phyloP scores from a whole-genome alignment of 2,797 vertebrate genomes.

The Distichodus sexfasciatus region DNA sequence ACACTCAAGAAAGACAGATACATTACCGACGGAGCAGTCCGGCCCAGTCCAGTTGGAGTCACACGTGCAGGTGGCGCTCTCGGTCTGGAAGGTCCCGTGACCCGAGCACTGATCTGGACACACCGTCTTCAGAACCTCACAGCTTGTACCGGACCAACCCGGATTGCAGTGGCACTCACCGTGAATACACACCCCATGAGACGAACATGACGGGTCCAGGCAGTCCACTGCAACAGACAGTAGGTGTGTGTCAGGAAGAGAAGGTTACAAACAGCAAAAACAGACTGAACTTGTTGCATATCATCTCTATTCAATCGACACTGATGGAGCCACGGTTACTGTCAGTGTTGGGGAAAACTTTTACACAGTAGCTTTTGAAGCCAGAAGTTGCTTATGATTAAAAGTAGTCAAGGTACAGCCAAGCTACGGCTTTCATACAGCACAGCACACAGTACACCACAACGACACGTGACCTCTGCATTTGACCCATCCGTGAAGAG shows the following conservation, averaged over 20 bases:
- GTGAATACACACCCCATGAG: constrained; percentile 90
- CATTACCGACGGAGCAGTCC: constrained; percentile 90
- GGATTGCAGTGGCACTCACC: constrained; percentile 95
- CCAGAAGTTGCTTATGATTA: too few relatives aligned
- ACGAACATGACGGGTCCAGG: constrained; percentile 88
- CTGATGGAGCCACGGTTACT: too few relatives aligned
- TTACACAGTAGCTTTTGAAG: too few relatives aligned
- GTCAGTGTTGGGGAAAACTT: too few relatives aligned
- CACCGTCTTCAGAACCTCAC: constrained; percentile 93
- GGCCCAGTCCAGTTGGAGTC: constrained; percentile 94
- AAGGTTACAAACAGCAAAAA: too few relatives aligned
- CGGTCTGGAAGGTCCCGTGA: constrained; percentile 87
- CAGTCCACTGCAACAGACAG: constrained; percentile 80
- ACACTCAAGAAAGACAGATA: not conserved
- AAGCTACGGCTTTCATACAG: too few relatives aligned
- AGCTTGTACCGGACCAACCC: constrained; percentile 90
- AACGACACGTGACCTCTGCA: too few relatives aligned
- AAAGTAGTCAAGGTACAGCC: too few relatives aligned
- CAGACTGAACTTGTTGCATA: too few relatives aligned
- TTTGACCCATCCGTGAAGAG: too few relatives aligned
- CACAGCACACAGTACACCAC: too few relatives aligned
- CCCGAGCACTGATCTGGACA: constrained; percentile 96
- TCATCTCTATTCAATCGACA: too few relatives aligned
- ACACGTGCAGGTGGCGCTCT: constrained; percentile 87
- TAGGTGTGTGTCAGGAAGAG: not conserved